Evolutionary conservation across 2,888 invertebrate species (phyloP).

Genomic region (Cordilura impudica): DNA sequence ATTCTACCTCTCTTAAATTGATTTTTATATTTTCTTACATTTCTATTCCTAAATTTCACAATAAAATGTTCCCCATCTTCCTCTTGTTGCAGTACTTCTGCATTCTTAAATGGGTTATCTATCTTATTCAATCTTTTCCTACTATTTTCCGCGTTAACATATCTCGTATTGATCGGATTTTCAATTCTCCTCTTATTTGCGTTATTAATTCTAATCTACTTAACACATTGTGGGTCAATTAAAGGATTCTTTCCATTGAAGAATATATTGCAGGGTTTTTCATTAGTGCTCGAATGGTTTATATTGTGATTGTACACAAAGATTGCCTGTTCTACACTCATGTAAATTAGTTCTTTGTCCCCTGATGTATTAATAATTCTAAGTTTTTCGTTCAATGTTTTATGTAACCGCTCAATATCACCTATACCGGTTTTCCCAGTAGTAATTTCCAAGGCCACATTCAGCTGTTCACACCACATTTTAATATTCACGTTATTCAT

Average conservation of each 20-base stretch:
- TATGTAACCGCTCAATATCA: constrained; percentile 54
- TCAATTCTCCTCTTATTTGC: constrained; percentile 23
- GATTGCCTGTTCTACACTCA: constrained; percentile 21
- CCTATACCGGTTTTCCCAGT: constrained; percentile 50
- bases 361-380: constrained; percentile 32
- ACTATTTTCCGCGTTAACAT: constrained; percentile 39
- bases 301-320: constrained; percentile 42
- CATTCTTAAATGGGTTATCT: constrained; percentile 36
- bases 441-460: constrained; percentile 38
- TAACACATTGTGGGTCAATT: constrained; percentile 20
- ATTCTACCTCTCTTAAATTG: constrained; percentile 39
- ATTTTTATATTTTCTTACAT: constrained; percentile 35
- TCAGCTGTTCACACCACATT: too few relatives aligned
- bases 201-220: constrained; percentile 38
- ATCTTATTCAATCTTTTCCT: constrained; percentile 42
- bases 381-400: constrained; percentile 56
- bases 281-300: too few relatives aligned
- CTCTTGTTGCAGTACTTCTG: constrained; percentile 18
- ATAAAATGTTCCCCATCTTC: constrained; percentile 42
- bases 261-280: too few relatives aligned
- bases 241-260: constrained; percentile 11
- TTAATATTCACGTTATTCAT: constrained; percentile 39
- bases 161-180: constrained; percentile 23
- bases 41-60: constrained; percentile 49
- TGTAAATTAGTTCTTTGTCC: constrained; percentile 30